Conservation (phyloP, 2,797 vertebrate genomes). For the Gadopsis bispinosus region DNA sequence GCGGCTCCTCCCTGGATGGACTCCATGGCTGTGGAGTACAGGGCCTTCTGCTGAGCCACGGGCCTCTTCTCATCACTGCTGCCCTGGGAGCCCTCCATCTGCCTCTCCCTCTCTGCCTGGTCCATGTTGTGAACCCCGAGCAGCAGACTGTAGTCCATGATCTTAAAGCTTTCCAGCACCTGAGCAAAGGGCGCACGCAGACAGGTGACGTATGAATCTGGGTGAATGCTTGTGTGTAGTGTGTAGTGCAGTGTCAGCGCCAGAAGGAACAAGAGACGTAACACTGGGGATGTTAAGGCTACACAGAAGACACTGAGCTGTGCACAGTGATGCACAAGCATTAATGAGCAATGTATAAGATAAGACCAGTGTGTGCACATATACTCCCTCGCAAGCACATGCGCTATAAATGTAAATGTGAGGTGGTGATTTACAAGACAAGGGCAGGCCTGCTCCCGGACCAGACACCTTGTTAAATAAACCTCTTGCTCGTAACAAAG, state of each 20-base stretch:
- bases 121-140: conserved; percentile 98
- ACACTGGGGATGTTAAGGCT: neutral
- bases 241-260: conserved; percentile 10
- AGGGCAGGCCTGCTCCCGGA: conserved; percentile 18
- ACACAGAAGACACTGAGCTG: neutral
- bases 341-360: conserved; percentile 30
- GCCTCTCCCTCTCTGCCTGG: conserved; percentile 92
- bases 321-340: conserved; percentile 5
- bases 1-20: conserved; percentile 97
- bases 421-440: conserved; percentile 56
- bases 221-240: conserved; percentile 16
- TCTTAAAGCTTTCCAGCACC: conserved; percentile 98
- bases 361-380: conserved; percentile 9
- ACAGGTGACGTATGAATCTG: neutral
- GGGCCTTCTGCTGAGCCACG: conserved; percentile 96
- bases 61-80: conserved; percentile 93
- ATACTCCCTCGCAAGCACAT: neutral
- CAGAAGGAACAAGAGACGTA: conserved; percentile 1
- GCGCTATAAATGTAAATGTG: conserved; percentile 27
- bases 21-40: conserved; percentile 99
- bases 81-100: conserved; percentile 91
- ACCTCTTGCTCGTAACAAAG: conserved; percentile 47
- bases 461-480: conserved; percentile 60
- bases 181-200: conserved; percentile 67
- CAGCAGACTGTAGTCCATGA: conserved; percentile 99